These are phyloP conservation scores for Lithophane leautieri DNA, from an alignment of 2,888 invertebrate species.

Conservation along the genomic window DNA sequence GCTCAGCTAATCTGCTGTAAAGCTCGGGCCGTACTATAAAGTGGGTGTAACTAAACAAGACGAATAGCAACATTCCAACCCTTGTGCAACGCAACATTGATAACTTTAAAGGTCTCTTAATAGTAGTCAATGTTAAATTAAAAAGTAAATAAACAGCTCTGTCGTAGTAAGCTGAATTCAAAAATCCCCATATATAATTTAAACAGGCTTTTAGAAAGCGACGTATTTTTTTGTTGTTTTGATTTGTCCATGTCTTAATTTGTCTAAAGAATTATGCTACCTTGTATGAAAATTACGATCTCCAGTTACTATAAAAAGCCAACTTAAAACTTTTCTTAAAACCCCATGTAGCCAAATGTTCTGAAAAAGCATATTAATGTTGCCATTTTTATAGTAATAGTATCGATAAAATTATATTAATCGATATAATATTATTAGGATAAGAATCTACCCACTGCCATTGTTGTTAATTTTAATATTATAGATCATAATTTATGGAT, in stretches of 20 bases:
- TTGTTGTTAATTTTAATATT: constrained; percentile 58
- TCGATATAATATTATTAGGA: constrained; percentile 50
- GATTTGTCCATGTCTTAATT: not conserved
- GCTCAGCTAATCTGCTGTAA: not conserved
- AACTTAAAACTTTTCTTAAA: constrained; percentile 21
- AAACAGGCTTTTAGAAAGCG: not conserved
- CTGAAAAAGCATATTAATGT: constrained; percentile 30
- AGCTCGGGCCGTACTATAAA: not conserved
- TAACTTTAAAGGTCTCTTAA: not conserved
- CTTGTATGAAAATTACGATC: not conserved
- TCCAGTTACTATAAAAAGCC: constrained; percentile 29
- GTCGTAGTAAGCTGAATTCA: not conserved
- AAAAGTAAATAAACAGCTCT: not conserved
- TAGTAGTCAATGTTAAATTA: not conserved
- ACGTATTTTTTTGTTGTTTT: not conserved
- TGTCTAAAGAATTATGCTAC: not conserved
- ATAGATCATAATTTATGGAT: constrained; percentile 32
- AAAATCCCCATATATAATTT: not conserved
- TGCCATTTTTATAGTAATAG: constrained; percentile 52
- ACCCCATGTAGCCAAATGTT: constrained; percentile 45
- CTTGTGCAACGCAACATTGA: not conserved
- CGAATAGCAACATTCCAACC: not conserved
- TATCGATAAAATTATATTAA: constrained; percentile 49
- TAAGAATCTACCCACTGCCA: constrained; percentile 66
- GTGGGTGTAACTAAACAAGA: not conserved